A percentile compares a stretch with the other conserved stretches of the same genome.
Conservation (phyloP, 2,888 invertebrate genomes). For the Acanthosepion esculentum region DNA sequence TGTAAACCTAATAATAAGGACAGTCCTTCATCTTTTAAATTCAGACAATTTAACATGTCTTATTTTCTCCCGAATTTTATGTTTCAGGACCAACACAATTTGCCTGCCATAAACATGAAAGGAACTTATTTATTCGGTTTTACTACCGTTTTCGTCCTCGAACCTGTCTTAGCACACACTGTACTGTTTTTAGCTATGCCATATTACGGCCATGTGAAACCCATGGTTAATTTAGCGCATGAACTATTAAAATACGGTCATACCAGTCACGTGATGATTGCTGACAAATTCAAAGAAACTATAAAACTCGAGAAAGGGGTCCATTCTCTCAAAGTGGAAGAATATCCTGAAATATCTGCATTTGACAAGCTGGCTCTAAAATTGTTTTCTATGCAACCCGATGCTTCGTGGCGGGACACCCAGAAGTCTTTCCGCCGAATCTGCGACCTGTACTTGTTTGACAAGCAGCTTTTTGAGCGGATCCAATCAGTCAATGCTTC, state of each 20-base stretch:
- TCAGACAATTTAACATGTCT: too few relatives aligned
- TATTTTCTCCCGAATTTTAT: neutral
- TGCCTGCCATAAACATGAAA: neutral
- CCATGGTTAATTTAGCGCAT: neutral
- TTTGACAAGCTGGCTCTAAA: neutral
- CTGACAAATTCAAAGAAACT: neutral
- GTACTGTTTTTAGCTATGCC: neutral
- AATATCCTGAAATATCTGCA: neutral
- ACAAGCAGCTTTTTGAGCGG: neutral
- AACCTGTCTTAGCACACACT: neutral
- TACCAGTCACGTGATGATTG: slow-evolving; percentile 4
- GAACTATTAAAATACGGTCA: neutral
- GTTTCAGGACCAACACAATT: neutral
- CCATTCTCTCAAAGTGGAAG: neutral
- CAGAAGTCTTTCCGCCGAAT: neutral
- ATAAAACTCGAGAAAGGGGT: neutral
- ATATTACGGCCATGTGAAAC: neutral
- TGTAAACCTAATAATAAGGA: too few relatives aligned
- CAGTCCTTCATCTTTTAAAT: too few relatives aligned
- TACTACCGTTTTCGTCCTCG: neutral
- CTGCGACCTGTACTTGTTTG: slow-evolving; percentile 1
- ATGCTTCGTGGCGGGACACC: neutral
- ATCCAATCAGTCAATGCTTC: slow-evolving; percentile 23
- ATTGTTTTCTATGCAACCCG: neutral
- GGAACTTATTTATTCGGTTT: neutral